phyloP scores from a whole-genome alignment of 1,140 invertebrate species.

The Penaeus indicus region DNA sequence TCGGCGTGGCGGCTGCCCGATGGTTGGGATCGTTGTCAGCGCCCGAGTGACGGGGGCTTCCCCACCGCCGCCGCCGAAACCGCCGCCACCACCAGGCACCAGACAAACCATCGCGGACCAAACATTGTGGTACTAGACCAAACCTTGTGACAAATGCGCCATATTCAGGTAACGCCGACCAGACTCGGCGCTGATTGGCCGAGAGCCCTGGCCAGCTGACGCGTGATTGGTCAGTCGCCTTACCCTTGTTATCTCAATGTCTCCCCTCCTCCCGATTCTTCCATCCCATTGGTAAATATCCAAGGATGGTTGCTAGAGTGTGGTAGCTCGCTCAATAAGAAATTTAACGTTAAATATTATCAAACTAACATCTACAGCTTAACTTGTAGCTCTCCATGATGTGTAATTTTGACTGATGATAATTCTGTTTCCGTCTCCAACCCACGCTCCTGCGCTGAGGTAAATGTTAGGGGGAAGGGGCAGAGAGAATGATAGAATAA shows the following conservation, averaged over 20 bases:
- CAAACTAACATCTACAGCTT: too few species aligned
- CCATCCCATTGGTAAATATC: conserved; percentile 6
- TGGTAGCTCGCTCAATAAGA: too few species aligned
- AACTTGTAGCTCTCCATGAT: too few species aligned
- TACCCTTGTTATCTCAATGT: conserved; percentile 23
- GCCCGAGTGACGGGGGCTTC: conserved; percentile 38
- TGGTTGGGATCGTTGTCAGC: conserved; percentile 33
- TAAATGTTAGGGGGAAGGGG: too few species aligned
- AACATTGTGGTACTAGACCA: conserved; percentile 18
- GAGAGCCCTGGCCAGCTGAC: not conserved
- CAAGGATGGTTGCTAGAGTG: too few species aligned
- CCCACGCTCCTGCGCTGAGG: too few species aligned
- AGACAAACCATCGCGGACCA: conserved; percentile 22
- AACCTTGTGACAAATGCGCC: not conserved
- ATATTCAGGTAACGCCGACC: conserved; percentile 23
- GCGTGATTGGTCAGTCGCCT: conserved; percentile 41
- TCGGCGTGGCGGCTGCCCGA: not conserved
- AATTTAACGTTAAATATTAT: too few species aligned
- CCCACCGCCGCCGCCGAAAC: conserved; percentile 32
- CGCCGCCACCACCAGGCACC: conserved; percentile 10
- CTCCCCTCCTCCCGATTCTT: not conserved
- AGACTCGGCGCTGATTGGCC: conserved; percentile 19
- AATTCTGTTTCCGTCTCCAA: too few species aligned
- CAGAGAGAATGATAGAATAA: too few species aligned
- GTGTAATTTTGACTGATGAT: too few species aligned